Conservation (phyloP, 2,797 vertebrate species). For the Intellagama lesueurii region DNA sequence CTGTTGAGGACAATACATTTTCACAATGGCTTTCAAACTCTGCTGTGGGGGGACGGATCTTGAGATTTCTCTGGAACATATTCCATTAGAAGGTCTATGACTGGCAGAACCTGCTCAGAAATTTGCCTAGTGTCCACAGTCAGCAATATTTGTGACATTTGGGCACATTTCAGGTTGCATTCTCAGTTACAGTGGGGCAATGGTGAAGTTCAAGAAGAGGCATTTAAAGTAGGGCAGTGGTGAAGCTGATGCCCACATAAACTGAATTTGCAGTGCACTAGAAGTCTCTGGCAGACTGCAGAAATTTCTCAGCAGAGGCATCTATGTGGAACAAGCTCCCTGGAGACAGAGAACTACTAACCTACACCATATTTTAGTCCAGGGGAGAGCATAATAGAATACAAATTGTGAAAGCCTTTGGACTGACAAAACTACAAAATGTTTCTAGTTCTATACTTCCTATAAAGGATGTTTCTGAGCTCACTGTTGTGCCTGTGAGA, state of each 20-base stretch:
- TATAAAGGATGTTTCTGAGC: neutral
- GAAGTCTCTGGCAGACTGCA: neutral
- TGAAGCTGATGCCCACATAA: neutral
- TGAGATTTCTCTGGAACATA: neutral
- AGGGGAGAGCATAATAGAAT: neutral
- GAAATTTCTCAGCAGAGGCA: neutral
- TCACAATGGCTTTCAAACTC: neutral
- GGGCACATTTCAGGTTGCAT: neutral
- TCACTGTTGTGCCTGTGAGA: neutral
- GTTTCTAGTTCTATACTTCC: neutral
- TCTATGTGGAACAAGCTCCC: neutral
- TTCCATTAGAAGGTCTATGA: too few relatives aligned
- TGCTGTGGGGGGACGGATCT: neutral
- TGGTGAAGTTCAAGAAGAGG: neutral
- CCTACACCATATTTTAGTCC: neutral
- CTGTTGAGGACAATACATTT: neutral
- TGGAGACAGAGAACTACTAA: neutral
- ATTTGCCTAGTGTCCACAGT: neutral
- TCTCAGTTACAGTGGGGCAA: neutral
- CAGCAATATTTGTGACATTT: neutral
- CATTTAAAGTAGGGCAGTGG: neutral
- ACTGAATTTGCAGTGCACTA: neutral
- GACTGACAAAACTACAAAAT: neutral
- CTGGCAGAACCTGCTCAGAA: neutral
- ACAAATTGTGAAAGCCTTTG: neutral